Evolutionary conservation across 2,888 invertebrate genomes (phyloP), one percentile per base, ranked within the genome.

Genomic region (Camptogramma bilineatum): DNA sequence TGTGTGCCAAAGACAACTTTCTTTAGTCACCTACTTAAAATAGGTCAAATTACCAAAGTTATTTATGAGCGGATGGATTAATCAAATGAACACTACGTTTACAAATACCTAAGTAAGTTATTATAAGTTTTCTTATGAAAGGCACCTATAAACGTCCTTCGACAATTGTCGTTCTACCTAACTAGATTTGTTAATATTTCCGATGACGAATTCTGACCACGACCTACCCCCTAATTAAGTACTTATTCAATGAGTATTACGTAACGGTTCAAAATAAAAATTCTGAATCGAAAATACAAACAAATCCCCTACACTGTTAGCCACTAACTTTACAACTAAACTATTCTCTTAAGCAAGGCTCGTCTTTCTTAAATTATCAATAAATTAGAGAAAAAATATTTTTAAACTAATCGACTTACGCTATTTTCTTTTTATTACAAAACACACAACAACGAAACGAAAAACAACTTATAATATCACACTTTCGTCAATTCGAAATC

Each of bases 371-470:
- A 88, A 83, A 86, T 88, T 90, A 86, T 90, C 81, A 91, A 93
- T 91, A 90, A 92, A 88, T 91, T 82, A 90, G 86, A 87, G 83
- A 83, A 85, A 76, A 76, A 69, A 75, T 71, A 60, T 73, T 76
- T 84, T 80, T 86, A 81, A 79, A 82, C 86, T 87, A 91, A 77
- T 72, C 79, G 84, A 85, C 79, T 90, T 91, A 91, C 19, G 62
- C 86, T 90, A 90, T 79, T 81, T 78, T 78, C 73, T 79, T 82
- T 84, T 87, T 83, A 87, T 86, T 90, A 87, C 87, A 91, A 90
- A 90, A 91, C 91, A 90, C 91, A 90, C 91, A 91, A 91, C 90
- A 92, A 91, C 79, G 86, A 91, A 93, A 91, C 87, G 86, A 90
- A 90, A 82, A 92, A 91, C 88, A 91, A 91, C 85, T 88, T 86